Base-by-base conservation (phyloP, 2,888 invertebrate species). In the Athalia cordata region DNA sequence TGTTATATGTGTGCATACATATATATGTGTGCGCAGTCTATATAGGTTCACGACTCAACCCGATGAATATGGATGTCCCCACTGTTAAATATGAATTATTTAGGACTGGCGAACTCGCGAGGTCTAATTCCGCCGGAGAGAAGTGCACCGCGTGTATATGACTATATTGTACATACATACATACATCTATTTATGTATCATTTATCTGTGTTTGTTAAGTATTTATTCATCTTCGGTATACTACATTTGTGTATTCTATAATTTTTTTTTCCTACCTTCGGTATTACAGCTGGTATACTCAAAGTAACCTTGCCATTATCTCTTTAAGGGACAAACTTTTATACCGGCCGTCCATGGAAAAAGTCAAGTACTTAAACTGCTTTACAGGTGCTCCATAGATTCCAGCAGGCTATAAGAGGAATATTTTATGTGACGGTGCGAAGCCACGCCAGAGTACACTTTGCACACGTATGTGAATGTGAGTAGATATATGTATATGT, bases 321-420 rank as follows among this genome's bases (percentile, higher is more conserved):
- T 43, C 13, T 70, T 43, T 0, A 15, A 59, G 47, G 13, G 47
- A 29, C 7, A 72, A 72, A 45, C 59, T 72, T 72, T 72, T 72
- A 72, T 59, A 29, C 29, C 29, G 29, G 29, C 29, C 72, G 59
- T n/a, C 11, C 13, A 47, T 59, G 72, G 47, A 72, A 72, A 45
- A 72, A 75, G 62, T 75, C 64, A 50, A 45, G 62, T 75, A 50
- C 62, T 75, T 64, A 64, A 75, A 75, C 62, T 75, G 61, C 50
- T 75, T 75, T 75, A 64, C 75, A 75, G 75, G 64, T 64, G 50
- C 64, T 75, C 59, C 75, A 75, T 75, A 52, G 64, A 75, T 75
- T 64, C 50, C 59, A 47, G 62, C 11, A 50, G 62, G 50, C 29
- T 50, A n/a, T 50, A 50, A 9, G 43, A 64, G 75, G 52, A 62